Evolutionary conservation across 2,797 vertebrate species (phyloP), one percentile per base, ranked within the genome.

Genomic region (Trachops cirrhosus): DNA sequence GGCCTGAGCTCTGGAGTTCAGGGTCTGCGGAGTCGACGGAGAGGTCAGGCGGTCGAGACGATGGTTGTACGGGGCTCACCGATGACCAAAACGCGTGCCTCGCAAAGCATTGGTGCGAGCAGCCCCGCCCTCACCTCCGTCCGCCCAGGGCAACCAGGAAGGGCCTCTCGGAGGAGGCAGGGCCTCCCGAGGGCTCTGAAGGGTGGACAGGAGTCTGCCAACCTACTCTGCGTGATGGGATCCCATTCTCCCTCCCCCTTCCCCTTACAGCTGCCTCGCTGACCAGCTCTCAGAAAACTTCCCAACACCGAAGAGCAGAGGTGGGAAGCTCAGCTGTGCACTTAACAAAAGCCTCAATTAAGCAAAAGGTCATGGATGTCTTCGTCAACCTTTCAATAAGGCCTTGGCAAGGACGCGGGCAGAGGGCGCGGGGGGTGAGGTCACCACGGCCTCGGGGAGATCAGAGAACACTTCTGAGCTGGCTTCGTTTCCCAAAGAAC

Each of bases 21-120:
- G 0, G 5, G 71, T 41, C 71, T 8, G 57, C 0, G 0, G 52
- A 14, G 16, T 12, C 29, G 9, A 26, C 9, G 0, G 1, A 21
- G 34, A 29, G 1, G 9, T n/a, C 24, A 6, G 1, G 24, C 50
- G 44, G 34, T 54, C 1, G 0, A 1, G 0, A 8, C 0, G 7
- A 26, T 0, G 0, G 39, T 0, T 22, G 14, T 1, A 9, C 2
- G 29, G 24, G 32, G 44, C 18, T 24, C 37, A 10, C 6, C 46
- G 6, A 1, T 1, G 15, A 82, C 8, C 34, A 26, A 92, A 26
- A 15, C 2, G 3, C 0, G 7, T 16, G 24, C 1, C 16, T 22
- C 22, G 2, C 74, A 57, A 34, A 93, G 54, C 46, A 24, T 16
- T 0, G 2, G 34, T 8, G 5, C 5, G 3, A 54, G 80, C 44